phyloP scores from a whole-genome alignment of 1,140 invertebrate species.

The Lasioglossum albipes region DNA sequence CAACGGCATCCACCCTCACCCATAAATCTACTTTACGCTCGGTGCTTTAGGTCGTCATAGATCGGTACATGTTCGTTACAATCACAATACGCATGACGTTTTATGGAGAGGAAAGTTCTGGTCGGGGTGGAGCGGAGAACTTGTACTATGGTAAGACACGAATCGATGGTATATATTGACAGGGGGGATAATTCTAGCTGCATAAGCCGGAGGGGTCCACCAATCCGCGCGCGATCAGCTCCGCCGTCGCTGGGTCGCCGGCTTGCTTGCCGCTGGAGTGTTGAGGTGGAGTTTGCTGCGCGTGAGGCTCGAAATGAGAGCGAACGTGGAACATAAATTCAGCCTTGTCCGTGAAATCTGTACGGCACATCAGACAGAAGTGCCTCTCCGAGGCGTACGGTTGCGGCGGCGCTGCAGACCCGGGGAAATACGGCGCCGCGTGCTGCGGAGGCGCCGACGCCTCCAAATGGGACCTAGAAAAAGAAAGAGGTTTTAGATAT shows the following conservation, averaged over 20 bases:
- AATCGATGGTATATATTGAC: slow-evolving; percentile 66
- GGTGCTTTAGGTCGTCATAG: slow-evolving; percentile 21
- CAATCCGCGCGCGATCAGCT: slow-evolving; percentile 82
- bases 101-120: slow-evolving; percentile 55
- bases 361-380: slow-evolving; percentile 84
- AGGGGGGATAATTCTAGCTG: slow-evolving; percentile 78
- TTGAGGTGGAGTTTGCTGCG: slow-evolving; percentile 68
- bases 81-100: slow-evolving; percentile 68
- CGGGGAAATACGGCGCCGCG: slow-evolving; percentile 77
- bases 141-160: slow-evolving; percentile 77
- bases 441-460: slow-evolving; percentile 74
- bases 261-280: slow-evolving; percentile 71
- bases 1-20: too few relatives aligned
- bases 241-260: slow-evolving; percentile 82
- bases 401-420: slow-evolving; percentile 80
- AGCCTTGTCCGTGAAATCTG: slow-evolving; percentile 84
- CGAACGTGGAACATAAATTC: slow-evolving; percentile 87
- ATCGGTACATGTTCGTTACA: slow-evolving; percentile 60
- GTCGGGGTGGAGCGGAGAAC: slow-evolving; percentile 58
- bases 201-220: slow-evolving; percentile 84
- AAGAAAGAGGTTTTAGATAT: not conserved
- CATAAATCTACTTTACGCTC: too few relatives aligned
- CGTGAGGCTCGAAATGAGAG: slow-evolving; percentile 84
- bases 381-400: slow-evolving; percentile 80
- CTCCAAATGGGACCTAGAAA: slow-evolving; percentile 75